These are phyloP conservation scores for Apantesis nais DNA, from an alignment of 2,888 invertebrate species.

Conservation along the genomic window DNA sequence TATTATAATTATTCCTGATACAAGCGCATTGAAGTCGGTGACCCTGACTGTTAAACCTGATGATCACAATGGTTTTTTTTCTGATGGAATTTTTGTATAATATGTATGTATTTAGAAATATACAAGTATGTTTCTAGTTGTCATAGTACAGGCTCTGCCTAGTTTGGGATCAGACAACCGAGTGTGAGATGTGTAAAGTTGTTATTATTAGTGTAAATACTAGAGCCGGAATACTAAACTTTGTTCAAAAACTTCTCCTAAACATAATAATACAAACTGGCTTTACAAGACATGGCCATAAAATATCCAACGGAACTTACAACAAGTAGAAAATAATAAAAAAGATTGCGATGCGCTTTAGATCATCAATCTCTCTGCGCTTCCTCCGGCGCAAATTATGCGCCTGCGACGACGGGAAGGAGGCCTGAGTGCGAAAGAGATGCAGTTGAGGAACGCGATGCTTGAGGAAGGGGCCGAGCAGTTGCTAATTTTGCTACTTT, in stretches of 20 bases:
- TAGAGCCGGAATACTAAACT: neutral
- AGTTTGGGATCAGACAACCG: too few relatives aligned
- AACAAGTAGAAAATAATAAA: slow-evolving; percentile 48
- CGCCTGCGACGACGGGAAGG: slow-evolving; percentile 55
- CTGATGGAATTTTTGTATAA: too few relatives aligned
- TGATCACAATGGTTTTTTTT: too few relatives aligned
- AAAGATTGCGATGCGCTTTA: slow-evolving; percentile 63
- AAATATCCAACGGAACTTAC: slow-evolving; percentile 51
- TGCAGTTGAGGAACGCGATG: slow-evolving; percentile 45
- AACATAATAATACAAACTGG: slow-evolving; percentile 11
- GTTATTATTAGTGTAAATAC: neutral
- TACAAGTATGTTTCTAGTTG: too few relatives aligned
- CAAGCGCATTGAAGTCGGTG: neutral
- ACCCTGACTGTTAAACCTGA: too few relatives aligned
- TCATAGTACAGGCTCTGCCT: too few relatives aligned
- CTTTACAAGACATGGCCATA: slow-evolving; percentile 9
- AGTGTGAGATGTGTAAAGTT: neutral
- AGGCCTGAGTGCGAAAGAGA: slow-evolving; percentile 41
- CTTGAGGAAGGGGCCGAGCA: slow-evolving; percentile 52
- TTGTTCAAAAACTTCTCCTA: slow-evolving; percentile 1
- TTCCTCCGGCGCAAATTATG: slow-evolving; percentile 75
- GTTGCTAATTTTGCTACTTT: slow-evolving; percentile 55
- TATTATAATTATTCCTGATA: neutral
- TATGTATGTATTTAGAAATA: too few relatives aligned
- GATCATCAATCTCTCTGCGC: slow-evolving; percentile 77